Evolutionary conservation across 2,888 invertebrate species (phyloP).

Genomic region (Drepana falcataria): DNA sequence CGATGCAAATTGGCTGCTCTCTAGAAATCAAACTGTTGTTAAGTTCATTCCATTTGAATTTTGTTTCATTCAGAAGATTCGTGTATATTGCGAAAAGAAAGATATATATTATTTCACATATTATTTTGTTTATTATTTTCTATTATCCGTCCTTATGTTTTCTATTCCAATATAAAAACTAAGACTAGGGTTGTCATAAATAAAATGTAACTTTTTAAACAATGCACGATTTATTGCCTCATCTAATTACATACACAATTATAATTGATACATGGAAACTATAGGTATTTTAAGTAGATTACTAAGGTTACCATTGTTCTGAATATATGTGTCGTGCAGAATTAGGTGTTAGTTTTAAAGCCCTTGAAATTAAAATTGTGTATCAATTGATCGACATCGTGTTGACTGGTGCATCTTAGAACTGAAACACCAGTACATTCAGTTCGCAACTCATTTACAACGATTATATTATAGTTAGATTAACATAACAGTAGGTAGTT

Average conservation of each 20-base stretch:
- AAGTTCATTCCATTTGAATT: conserved; percentile 15
- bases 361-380: conserved; percentile 65
- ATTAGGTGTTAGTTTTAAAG: conserved; percentile 29
- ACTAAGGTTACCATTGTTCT: conserved; percentile 16
- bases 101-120: neutral
- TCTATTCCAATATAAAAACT: neutral
- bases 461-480: conserved; percentile 32
- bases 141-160: neutral
- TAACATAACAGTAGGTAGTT: conserved; percentile 21
- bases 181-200: conserved; percentile 8
- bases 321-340: conserved; percentile 23
- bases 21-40: neutral
- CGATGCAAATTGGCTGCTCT: neutral
- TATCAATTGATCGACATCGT: conserved; percentile 54
- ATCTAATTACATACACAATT: conserved; percentile 74
- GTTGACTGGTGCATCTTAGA: conserved; percentile 59
- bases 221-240: conserved; percentile 69
- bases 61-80: neutral
- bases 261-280: conserved; percentile 56
- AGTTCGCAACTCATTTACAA: conserved; percentile 38
- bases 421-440: conserved; percentile 52
- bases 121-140: neutral
- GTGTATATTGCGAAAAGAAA: neutral
- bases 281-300: conserved; percentile 26
- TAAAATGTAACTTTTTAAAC: conserved; percentile 40